Evolutionary conservation across 2,888 invertebrate species (phyloP), one percentile per base, ranked within the genome.

Genomic region (Tridacna gigas): DNA sequence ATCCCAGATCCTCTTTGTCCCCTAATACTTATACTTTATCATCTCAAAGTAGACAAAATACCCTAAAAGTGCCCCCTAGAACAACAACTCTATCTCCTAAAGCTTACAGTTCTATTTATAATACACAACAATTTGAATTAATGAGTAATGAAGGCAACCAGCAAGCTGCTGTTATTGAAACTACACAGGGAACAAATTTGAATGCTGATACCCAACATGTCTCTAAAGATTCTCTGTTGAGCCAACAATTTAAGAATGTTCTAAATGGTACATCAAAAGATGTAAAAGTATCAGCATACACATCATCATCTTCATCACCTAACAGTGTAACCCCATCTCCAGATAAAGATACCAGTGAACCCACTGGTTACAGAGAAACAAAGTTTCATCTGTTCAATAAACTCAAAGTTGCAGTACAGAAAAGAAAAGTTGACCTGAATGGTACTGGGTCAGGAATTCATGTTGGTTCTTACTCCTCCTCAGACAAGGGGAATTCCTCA

Each of bases 321-420:
- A 71, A 48, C 45, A 71, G 71, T 71, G 71, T 51, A 25, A 22
- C 47, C 2, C 51, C 47, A 26, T 71, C 71, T 22, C 71, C 71
- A 48, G n/a, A 12, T 51, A 22, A 71, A 22, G 11, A 22, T 51
- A 26, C 26, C 20, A 26, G 20, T 11, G 13, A 22, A 0, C n/a
- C 67, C 20, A 18, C 67, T 15, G 45, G 45, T 9, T 4, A 12
- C 2, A 13, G 51, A 22, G 71, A 51, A 20, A 51, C 71, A 15
- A 71, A 45, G 25, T 73, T 71, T 63, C 48, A 66, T 73, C 22
- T 78, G 15, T 73, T 78, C 47, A 71, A 37, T 61, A 77, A 80
- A 65, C 76, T 84, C 7, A 84, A 77, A 76, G 60, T 79, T 66
- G 84, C 69, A 20, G 76, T 84, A 37, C 51, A 79, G 18, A 77